These are phyloP conservation scores for Galbula dea DNA, from an alignment of 2,113 vertebrate species.

Conservation along the genomic window DNA sequence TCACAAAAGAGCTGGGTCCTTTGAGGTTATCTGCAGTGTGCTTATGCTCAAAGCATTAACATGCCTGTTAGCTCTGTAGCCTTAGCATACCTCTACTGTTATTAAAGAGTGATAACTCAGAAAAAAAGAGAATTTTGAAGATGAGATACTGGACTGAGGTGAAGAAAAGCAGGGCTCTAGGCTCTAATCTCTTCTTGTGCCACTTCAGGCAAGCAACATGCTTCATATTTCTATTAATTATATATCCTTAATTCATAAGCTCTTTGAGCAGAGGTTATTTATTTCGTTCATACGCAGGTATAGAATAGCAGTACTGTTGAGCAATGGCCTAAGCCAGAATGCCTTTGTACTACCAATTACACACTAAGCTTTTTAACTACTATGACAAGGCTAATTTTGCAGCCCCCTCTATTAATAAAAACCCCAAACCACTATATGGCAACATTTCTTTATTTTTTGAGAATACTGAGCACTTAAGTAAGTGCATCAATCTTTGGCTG, in stretches of 20 bases:
- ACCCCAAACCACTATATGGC: not conserved
- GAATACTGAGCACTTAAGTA: not conserved
- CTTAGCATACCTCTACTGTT: not conserved
- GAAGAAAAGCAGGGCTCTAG: not conserved
- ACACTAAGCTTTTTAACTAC: not conserved
- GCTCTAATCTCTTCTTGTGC: not conserved
- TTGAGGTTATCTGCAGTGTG: slow-evolving; percentile 13
- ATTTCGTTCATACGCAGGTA: not conserved
- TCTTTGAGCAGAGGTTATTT: not conserved
- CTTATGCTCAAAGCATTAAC: not conserved
- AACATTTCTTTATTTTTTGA: not conserved
- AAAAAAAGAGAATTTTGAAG: not conserved
- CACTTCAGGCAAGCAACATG: not conserved
- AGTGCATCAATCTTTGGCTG: not conserved
- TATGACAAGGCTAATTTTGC: not conserved
- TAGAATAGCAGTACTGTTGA: not conserved
- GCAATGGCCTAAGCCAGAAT: not conserved
- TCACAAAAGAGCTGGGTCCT: not conserved
- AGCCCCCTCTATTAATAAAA: not conserved
- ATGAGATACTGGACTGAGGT: not conserved
- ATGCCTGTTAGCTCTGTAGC: not conserved
- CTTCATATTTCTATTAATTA: not conserved
- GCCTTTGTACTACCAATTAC: not conserved
- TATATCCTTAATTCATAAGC: not conserved
- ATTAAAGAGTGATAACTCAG: not conserved